These are phyloP conservation scores for Machimus rusticus DNA, from an alignment of 2,888 invertebrate genomes.

Conservation along the genomic window DNA sequence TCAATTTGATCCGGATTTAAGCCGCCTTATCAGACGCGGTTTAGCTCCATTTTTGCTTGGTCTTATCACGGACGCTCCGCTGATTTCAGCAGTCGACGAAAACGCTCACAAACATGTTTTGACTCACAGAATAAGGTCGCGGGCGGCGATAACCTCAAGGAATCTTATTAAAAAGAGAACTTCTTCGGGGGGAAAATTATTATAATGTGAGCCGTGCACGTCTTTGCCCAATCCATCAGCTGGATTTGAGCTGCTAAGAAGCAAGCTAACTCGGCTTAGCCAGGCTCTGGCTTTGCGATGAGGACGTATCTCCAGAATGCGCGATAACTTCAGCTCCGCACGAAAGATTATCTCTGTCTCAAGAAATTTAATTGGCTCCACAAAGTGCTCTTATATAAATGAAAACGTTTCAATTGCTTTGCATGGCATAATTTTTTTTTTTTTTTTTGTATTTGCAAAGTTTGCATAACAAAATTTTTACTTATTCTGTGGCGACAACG, in stretches of 20 bases:
- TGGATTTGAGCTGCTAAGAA: not conserved
- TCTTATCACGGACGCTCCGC: not conserved
- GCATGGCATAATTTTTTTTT: not conserved
- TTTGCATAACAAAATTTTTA: not conserved
- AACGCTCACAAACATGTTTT: slow-evolving; percentile 33
- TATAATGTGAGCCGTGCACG: not conserved
- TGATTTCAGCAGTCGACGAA: not conserved
- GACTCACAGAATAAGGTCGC: slow-evolving; percentile 26
- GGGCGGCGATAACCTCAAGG: not conserved
- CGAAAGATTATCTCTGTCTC: not conserved
- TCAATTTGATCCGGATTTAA: slow-evolving; percentile 10
- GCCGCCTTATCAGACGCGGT: not conserved
- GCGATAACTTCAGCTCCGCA: not conserved
- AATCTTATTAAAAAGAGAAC: not conserved
- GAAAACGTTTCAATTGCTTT: not conserved
- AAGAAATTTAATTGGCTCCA: not conserved
- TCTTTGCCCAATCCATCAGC: not conserved
- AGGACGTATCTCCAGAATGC: not conserved
- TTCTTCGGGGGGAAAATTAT: not conserved
- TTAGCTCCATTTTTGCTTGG: slow-evolving; percentile 6
- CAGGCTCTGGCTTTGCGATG: not conserved
- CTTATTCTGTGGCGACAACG: not conserved
- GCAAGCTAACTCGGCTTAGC: not conserved
- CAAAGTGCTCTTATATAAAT: not conserved
- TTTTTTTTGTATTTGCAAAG: not conserved